phyloP scores from a whole-genome alignment of 2,888 invertebrate species.

The Boloria selene region DNA sequence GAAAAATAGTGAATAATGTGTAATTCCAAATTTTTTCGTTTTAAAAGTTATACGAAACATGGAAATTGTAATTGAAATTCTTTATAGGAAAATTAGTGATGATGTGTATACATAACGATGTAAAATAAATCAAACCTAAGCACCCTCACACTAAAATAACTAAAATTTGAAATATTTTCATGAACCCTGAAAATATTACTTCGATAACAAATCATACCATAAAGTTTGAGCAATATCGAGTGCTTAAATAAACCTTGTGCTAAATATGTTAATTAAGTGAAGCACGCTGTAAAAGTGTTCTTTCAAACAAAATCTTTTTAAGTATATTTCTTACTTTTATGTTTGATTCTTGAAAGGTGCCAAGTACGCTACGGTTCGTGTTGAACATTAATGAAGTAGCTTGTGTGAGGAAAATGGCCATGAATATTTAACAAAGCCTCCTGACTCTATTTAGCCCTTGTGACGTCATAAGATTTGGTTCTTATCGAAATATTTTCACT shows the following conservation, averaged over 20 bases:
- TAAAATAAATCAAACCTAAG: too few relatives aligned
- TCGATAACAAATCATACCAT: too few relatives aligned
- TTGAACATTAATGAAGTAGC: slow-evolving; percentile 57
- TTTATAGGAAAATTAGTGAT: too few relatives aligned
- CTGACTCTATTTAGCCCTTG: slow-evolving; percentile 46
- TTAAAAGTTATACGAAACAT: too few relatives aligned
- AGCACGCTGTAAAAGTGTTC: not conserved
- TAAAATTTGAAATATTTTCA: too few relatives aligned
- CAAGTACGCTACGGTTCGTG: slow-evolving; percentile 32
- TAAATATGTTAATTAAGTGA: not conserved
- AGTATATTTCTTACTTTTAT: not conserved
- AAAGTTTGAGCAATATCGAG: too few relatives aligned
- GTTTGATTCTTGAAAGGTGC: slow-evolving; percentile 22
- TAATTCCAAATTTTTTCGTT: too few relatives aligned
- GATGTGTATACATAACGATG: too few relatives aligned
- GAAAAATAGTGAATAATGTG: too few relatives aligned
- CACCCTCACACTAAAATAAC: too few relatives aligned
- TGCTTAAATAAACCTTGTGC: not conserved
- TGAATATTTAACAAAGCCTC: slow-evolving; percentile 63
- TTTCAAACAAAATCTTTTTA: not conserved
- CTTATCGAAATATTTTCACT: slow-evolving; percentile 15
- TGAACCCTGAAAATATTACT: too few relatives aligned
- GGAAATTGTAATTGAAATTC: too few relatives aligned
- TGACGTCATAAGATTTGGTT: slow-evolving; percentile 56
- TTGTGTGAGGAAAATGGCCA: slow-evolving; percentile 54